phyloP scores from a whole-genome alignment of 2,113 vertebrate genomes.

The Asarcornis scutulata region DNA sequence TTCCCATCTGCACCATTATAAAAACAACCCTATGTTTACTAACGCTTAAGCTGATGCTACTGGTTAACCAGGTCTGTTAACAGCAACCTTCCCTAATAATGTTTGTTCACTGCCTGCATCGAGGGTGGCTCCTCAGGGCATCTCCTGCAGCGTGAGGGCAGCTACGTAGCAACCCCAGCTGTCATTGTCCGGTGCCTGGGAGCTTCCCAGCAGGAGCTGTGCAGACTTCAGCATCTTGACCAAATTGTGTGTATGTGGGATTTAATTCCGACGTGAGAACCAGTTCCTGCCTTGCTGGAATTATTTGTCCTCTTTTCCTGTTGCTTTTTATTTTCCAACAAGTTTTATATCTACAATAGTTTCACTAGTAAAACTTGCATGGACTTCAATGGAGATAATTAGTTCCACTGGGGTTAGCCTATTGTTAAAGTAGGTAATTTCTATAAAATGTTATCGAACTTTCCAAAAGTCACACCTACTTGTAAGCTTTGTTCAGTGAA shows the following conservation, averaged over 20 bases:
- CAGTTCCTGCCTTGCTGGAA: neutral
- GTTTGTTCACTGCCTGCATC: neutral
- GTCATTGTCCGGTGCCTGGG: neutral
- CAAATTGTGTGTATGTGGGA: neutral
- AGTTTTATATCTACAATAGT: neutral
- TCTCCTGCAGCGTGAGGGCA: neutral
- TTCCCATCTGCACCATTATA: neutral
- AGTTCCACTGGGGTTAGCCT: neutral
- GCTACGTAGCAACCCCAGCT: neutral
- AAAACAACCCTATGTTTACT: neutral
- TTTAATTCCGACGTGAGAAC: neutral
- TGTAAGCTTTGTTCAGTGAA: neutral
- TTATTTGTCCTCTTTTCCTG: neutral
- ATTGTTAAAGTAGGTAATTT: neutral
- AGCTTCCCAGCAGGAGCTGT: neutral
- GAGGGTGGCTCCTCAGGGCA: neutral
- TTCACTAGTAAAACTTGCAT: neutral
- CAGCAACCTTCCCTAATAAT: neutral
- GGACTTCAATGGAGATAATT: neutral
- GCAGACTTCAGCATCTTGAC: neutral
- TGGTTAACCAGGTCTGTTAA: neutral
- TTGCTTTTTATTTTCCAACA: neutral
- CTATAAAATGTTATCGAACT: neutral
- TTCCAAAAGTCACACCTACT: neutral
- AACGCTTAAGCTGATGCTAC: neutral